phyloP scores from a whole-genome alignment of 2,113 vertebrate genomes.

The Menidia beryllina region DNA sequence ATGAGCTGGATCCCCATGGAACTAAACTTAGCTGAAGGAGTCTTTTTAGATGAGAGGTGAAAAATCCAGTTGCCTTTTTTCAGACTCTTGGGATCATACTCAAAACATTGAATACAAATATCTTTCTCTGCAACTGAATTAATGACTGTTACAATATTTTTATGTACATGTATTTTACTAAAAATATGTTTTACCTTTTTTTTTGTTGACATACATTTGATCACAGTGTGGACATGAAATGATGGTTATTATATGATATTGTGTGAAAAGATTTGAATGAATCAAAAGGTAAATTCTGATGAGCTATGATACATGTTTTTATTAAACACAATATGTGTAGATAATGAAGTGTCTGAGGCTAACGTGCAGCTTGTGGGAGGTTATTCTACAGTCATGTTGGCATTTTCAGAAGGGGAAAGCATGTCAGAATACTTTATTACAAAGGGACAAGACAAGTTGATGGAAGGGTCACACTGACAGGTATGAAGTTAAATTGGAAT shows the following conservation, averaged over 20 bases:
- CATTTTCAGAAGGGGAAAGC: neutral
- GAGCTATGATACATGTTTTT: neutral
- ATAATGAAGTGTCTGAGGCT: constrained; percentile 4
- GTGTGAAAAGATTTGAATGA: too few species aligned
- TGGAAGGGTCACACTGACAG: constrained; percentile 14
- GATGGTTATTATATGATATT: too few species aligned
- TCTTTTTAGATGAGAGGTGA: too few species aligned
- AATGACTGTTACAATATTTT: neutral
- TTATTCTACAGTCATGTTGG: neutral
- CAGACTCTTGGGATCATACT: too few species aligned
- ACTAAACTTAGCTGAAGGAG: too few species aligned
- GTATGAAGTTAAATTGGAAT: constrained; percentile 17
- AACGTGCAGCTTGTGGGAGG: constrained; percentile 18
- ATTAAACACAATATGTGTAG: neutral
- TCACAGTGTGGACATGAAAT: too few species aligned
- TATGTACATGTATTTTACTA: neutral
- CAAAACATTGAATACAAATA: neutral
- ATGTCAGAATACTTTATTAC: constrained; percentile 26
- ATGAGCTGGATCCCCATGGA: too few species aligned
- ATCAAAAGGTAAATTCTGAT: too few species aligned
- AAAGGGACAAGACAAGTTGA: constrained; percentile 25
- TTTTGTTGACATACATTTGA: too few species aligned
- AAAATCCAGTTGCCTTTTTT: too few species aligned
- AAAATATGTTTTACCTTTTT: too few species aligned
- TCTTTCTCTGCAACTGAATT: neutral